Conservation (phyloP, 2,888 invertebrate genomes). For the Neoascia interrupta region DNA sequence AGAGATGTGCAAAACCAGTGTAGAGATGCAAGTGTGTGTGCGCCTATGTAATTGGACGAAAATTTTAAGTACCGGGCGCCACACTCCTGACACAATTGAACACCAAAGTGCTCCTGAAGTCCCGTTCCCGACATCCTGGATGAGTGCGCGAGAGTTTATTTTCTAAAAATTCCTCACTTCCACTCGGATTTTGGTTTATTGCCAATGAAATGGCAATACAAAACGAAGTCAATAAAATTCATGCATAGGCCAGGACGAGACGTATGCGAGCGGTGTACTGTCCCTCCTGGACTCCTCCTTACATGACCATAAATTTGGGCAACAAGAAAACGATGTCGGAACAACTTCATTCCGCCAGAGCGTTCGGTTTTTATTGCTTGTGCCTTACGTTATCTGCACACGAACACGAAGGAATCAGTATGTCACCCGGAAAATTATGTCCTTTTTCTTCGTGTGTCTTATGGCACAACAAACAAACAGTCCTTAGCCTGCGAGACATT, state of each 20-base stretch:
- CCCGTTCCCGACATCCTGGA: neutral
- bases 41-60: slow-evolving; percentile 46
- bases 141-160: slow-evolving; percentile 40
- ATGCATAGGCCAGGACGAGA: slow-evolving; percentile 34
- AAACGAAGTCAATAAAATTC: slow-evolving; percentile 52
- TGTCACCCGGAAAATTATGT: slow-evolving; percentile 63
- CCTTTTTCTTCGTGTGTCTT: slow-evolving; percentile 45
- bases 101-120: slow-evolving; percentile 37
- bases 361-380: slow-evolving; percentile 57
- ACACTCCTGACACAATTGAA: slow-evolving; percentile 64
- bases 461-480: slow-evolving; percentile 34
- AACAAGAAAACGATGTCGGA: slow-evolving; percentile 51
- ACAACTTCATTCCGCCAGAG: slow-evolving; percentile 54
- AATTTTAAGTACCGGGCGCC: slow-evolving; percentile 64
- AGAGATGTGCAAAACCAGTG: neutral
- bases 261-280: neutral
- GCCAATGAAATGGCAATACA: slow-evolving; percentile 47
- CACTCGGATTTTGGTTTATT: slow-evolving; percentile 46
- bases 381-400: slow-evolving; percentile 55
- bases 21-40: neutral
- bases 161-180: slow-evolving; percentile 28
- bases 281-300: neutral
- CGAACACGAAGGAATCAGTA: slow-evolving; percentile 62
- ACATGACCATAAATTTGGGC: slow-evolving; percentile 53
- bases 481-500: slow-evolving; percentile 44